A percentile compares a stretch with the other conserved stretches of the same genome.
phyloP scores from a whole-genome alignment of 2,113 vertebrate species.

The Melospiza georgiana region DNA sequence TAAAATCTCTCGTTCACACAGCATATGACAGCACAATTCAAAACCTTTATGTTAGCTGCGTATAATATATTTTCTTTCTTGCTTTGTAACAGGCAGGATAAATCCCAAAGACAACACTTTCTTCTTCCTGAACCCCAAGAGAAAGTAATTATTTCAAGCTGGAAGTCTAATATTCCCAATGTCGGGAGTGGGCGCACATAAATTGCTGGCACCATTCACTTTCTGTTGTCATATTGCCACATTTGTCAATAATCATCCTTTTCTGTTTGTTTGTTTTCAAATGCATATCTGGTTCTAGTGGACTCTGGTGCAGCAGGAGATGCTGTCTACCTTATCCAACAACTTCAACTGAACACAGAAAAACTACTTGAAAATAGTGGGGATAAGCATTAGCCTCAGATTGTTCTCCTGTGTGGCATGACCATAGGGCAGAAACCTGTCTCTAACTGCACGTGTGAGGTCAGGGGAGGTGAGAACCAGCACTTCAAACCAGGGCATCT shows the following conservation, averaged over 20 bases:
- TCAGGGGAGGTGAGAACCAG: background rate
- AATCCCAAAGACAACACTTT: constrained; percentile 61
- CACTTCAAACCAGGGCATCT: background rate
- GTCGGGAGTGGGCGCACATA: constrained; percentile 57
- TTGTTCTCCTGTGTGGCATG: background rate
- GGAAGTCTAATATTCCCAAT: constrained; percentile 52
- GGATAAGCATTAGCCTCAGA: background rate
- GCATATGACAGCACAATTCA: constrained; percentile 56
- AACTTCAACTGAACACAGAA: constrained; percentile 55
- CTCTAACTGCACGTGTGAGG: background rate
- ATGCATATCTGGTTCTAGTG: constrained; percentile 29
- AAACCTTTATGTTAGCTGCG: constrained; percentile 30
- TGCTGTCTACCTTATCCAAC: constrained; percentile 11
- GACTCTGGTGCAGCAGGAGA: background rate
- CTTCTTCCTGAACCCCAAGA: constrained; percentile 70
- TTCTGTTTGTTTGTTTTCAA: constrained; percentile 10
- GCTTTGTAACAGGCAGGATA: constrained; percentile 68
- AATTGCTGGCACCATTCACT: constrained; percentile 55
- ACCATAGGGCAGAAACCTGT: background rate
- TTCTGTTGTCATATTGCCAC: constrained; percentile 54
- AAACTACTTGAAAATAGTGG: constrained; percentile 19
- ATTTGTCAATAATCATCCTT: constrained; percentile 41
- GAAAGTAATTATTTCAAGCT: constrained; percentile 71
- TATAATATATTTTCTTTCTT: constrained; percentile 58
- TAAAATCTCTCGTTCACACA: constrained; percentile 49